phyloP scores from a whole-genome alignment of 2,888 invertebrate species.

The Ariolimax columbianus region DNA sequence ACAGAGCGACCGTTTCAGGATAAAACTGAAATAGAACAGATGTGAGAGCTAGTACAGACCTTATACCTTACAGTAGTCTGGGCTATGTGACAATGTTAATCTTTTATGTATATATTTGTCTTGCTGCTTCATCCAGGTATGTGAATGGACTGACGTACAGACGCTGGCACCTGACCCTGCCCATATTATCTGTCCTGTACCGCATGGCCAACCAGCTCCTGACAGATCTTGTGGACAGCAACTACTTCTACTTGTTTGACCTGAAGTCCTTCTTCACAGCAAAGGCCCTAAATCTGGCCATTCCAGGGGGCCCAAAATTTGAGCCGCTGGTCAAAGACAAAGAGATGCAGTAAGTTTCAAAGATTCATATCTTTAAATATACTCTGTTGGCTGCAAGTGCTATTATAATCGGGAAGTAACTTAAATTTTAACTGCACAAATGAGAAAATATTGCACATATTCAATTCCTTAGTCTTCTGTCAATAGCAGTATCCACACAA shows the following conservation, averaged over 20 bases:
- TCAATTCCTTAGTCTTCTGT: no score
- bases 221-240: conserved; percentile 98
- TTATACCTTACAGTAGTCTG: no score
- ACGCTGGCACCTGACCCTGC: conserved; percentile 95
- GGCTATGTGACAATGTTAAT: no score
- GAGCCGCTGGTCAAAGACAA: conserved; percentile 99
- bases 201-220: conserved; percentile 97
- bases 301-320: conserved; percentile 99
- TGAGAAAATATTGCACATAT: no score
- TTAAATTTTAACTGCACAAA: no score
- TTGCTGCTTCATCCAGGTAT: conserved; percentile 80
- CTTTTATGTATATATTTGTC: not conserved
- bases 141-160: conserved; percentile 98
- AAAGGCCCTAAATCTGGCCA: conserved; percentile 99
- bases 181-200: conserved; percentile 98
- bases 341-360: conserved; percentile 88
- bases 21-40: no score
- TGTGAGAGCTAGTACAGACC: no score
- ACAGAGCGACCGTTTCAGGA: no score
- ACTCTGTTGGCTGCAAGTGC: no score
- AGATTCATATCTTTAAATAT: not conserved
- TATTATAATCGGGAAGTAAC: no score
- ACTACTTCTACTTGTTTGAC: conserved; percentile 99
- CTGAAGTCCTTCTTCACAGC: conserved; percentile 99
- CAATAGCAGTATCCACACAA: no score